Conservation (phyloP, 2,888 invertebrate genomes). For the Mylabris sibirica region DNA sequence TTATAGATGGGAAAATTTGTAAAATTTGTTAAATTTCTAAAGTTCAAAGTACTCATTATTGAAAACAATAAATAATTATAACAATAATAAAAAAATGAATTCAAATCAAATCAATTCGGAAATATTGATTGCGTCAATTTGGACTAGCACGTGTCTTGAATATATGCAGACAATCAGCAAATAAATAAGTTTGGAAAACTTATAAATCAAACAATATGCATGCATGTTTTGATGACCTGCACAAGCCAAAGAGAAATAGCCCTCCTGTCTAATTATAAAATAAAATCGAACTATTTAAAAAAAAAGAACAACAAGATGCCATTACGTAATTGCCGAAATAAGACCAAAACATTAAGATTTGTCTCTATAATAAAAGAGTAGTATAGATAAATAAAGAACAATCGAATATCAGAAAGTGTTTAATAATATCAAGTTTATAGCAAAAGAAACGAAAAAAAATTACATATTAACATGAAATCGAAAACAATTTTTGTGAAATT, state of each 20-base stretch:
- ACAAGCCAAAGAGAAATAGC: slow-evolving; percentile 3
- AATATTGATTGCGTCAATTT: not conserved
- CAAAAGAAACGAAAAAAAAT: no score
- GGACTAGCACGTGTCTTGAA: slow-evolving; percentile 1
- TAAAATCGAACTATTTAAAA: not conserved
- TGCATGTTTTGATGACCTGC: slow-evolving; percentile 6
- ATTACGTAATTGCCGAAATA: not conserved
- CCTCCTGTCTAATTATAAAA: not conserved
- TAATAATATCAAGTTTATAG: no score
- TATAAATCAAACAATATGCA: not conserved
- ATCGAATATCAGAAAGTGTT: no score
- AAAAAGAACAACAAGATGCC: not conserved
- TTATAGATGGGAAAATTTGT: not conserved
- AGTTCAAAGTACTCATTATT: not conserved
- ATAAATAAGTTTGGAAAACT: not conserved
- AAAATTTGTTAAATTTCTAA: not conserved
- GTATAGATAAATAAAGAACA: not conserved
- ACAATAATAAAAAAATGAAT: not conserved
- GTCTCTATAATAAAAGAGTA: not conserved
- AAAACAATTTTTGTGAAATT: not conserved
- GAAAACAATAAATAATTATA: not conserved
- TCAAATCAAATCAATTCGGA: slow-evolving; percentile 1
- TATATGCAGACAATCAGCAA: slow-evolving; percentile 8
- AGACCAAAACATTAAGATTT: not conserved
- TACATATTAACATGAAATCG: not conserved